A percentile compares a stretch with the other conserved stretches of the same genome.
phyloP scores from a whole-genome alignment of 2,113 vertebrate genomes.

The Oreochromis aureus region DNA sequence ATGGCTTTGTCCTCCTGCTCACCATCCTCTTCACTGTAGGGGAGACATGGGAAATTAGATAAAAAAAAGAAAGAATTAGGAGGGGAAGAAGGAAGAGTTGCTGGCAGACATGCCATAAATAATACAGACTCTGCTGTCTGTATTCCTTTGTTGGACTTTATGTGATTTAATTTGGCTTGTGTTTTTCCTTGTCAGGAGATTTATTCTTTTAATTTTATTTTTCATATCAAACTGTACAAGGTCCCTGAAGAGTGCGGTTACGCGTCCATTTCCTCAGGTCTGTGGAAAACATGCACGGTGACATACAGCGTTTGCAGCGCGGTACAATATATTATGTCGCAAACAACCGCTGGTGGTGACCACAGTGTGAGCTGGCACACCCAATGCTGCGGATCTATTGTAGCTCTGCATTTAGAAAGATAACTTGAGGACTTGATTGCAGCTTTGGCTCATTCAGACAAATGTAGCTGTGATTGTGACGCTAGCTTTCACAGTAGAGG shows the following conservation, averaged over 20 bases:
- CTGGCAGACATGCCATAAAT: background rate
- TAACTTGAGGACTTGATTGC: background rate
- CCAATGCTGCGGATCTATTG: background rate
- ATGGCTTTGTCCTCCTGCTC: conserved; percentile 66
- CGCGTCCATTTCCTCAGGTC: background rate
- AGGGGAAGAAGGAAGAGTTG: background rate
- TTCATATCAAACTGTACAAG: background rate
- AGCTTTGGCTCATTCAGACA: background rate
- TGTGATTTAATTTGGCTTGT: background rate
- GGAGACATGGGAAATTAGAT: background rate
- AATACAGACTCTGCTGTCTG: background rate
- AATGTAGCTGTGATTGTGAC: background rate
- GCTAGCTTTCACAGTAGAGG: background rate
- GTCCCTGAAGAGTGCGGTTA: background rate
- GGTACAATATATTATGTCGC: background rate
- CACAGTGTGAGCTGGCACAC: background rate
- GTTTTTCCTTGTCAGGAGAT: background rate
- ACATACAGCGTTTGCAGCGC: background rate
- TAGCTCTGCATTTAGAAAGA: background rate
- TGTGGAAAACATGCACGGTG: background rate
- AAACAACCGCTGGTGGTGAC: background rate
- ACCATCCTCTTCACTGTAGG: conserved; percentile 63
- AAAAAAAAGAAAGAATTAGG: background rate
- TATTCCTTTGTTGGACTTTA: background rate
- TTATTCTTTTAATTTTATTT: background rate